A percentile compares a stretch with the other conserved stretches of the same genome.
These are phyloP conservation scores for Cyanoderma ruficeps DNA, from an alignment of 2,113 vertebrate species.

Conservation along the genomic window DNA sequence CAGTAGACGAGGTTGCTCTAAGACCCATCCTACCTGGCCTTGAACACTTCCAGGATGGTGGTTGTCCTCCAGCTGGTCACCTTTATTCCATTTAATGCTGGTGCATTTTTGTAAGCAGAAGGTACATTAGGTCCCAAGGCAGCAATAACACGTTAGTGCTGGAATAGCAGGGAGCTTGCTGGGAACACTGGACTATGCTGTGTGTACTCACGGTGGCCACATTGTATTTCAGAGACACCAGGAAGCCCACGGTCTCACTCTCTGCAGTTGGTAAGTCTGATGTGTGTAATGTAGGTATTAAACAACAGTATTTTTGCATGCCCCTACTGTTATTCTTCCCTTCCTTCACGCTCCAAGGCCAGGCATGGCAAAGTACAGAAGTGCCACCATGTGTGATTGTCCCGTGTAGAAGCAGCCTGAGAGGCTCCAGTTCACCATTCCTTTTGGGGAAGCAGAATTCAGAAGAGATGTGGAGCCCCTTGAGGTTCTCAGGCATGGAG, in stretches of 20 bases:
- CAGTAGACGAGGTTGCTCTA: background rate
- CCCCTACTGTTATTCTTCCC: background rate
- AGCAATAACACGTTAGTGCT: background rate
- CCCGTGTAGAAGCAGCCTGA: background rate
- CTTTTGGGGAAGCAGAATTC: background rate
- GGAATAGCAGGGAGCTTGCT: background rate
- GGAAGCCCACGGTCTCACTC: slow-evolving; percentile 89
- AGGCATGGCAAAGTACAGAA: background rate
- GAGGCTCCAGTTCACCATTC: background rate
- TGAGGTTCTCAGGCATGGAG: background rate
- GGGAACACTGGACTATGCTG: background rate
- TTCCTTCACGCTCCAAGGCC: background rate
- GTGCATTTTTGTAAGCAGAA: background rate
- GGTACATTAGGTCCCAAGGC: background rate
- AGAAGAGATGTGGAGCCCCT: background rate
- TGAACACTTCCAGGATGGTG: background rate
- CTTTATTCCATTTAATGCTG: background rate
- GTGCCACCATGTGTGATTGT: background rate
- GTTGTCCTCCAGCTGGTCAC: background rate
- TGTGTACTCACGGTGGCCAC: background rate
- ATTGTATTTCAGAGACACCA: slow-evolving; percentile 86
- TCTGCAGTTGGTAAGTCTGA: slow-evolving; percentile 91
- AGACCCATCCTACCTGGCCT: background rate
- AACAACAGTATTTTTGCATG: background rate
- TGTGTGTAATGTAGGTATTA: background rate